Evolutionary conservation across 2,113 vertebrate species (phyloP).

Genomic region (Zosterops lateralis): DNA sequence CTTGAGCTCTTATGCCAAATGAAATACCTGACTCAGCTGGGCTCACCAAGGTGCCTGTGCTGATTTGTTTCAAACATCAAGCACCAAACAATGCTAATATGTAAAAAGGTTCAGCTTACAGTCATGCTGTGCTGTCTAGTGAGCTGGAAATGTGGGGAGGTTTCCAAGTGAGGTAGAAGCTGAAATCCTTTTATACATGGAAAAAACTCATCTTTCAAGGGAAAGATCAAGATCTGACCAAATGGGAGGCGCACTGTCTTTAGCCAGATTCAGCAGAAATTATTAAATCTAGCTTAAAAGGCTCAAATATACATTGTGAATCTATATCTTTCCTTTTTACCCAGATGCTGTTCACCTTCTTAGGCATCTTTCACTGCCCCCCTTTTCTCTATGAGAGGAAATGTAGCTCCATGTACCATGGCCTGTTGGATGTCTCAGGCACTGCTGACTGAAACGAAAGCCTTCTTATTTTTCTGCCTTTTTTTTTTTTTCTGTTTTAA

Average conservation of each 20-base stretch:
- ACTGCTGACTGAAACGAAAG: background rate
- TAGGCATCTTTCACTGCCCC: background rate
- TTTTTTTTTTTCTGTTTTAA: background rate
- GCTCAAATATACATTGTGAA: background rate
- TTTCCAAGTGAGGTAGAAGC: background rate
- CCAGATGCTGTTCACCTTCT: background rate
- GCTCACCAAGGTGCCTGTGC: rapidly evolving
- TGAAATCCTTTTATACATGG: background rate
- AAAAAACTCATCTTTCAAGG: background rate
- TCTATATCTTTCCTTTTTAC: background rate
- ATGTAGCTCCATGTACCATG: background rate
- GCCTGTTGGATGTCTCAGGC: background rate
- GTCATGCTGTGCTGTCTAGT: background rate
- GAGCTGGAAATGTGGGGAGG: background rate
- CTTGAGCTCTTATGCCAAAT: background rate
- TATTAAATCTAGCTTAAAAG: background rate
- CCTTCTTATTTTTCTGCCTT: background rate
- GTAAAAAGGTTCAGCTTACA: background rate
- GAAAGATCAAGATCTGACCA: background rate
- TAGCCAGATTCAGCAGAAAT: background rate
- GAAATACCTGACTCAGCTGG: rapidly evolving
- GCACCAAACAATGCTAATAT: background rate
- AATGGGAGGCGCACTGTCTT: background rate
- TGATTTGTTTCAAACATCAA: background rate
- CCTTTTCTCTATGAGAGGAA: background rate